phyloP scores from a whole-genome alignment of 2,113 vertebrate species.

The Polypterus senegalus region DNA sequence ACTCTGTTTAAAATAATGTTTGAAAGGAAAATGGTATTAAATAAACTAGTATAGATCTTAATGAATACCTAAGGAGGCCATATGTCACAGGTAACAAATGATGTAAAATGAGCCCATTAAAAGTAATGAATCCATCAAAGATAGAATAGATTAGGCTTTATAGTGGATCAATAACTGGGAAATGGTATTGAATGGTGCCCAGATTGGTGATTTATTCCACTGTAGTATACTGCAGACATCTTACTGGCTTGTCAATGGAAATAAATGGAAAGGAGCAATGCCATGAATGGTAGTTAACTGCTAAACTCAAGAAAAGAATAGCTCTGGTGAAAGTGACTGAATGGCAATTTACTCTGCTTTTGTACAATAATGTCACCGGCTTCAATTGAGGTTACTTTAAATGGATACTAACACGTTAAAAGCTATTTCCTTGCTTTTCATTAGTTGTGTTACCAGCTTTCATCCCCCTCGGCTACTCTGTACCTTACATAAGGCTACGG shows the following conservation, averaged over 20 bases:
- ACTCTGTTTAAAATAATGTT: no score
- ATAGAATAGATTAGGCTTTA: constrained; percentile 50
- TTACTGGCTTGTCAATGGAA: constrained; percentile 24
- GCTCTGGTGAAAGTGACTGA: not conserved
- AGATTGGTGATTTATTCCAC: constrained; percentile 41
- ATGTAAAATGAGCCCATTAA: constrained; percentile 68
- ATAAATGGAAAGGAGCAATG: constrained; percentile 21
- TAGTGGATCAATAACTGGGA: constrained; percentile 43
- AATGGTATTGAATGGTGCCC: constrained; percentile 24
- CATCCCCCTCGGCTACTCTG: not conserved
- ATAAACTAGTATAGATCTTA: constrained; percentile 46
- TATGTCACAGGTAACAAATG: constrained; percentile 54
- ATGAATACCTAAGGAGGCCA: constrained; percentile 43
- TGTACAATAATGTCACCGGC: not conserved
- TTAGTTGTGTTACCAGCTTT: not conserved
- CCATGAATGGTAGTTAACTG: constrained; percentile 13
- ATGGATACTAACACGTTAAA: not conserved
- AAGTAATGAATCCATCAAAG: constrained; percentile 60
- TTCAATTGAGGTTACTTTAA: not conserved
- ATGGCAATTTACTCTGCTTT: not conserved
- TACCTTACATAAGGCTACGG: no score
- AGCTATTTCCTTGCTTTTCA: not conserved
- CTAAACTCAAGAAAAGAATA: not conserved
- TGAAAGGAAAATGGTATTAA: constrained; percentile 19
- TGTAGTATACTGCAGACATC: constrained; percentile 28